Conservation (phyloP, 2,113 vertebrate genomes). For the Tonatia bakeri region DNA sequence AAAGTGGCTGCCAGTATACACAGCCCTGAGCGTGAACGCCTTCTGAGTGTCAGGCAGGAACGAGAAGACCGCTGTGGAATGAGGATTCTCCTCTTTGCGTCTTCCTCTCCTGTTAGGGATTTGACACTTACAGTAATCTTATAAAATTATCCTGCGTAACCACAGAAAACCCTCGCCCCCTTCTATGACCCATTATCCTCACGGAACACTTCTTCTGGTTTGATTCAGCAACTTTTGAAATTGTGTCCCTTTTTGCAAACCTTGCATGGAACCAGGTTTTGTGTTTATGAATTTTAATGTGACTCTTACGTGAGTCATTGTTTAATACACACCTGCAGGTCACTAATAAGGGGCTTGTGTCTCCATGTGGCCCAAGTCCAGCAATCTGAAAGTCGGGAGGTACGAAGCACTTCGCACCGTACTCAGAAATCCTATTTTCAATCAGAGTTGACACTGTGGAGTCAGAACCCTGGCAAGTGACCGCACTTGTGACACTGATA, state of each 20-base stretch:
- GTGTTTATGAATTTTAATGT: not conserved
- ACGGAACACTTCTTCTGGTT: not conserved
- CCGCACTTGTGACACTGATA: conserved; percentile 59
- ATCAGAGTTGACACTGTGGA: not conserved
- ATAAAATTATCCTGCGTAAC: not conserved
- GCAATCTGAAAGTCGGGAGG: conserved; percentile 52
- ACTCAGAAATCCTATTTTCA: conserved; percentile 34
- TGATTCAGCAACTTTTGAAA: not conserved
- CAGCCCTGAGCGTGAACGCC: not conserved
- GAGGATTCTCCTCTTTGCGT: not conserved
- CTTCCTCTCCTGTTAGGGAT: not conserved
- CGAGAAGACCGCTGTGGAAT: not conserved
- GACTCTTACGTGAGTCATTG: conserved; percentile 41
- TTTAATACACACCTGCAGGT: conserved; percentile 52
- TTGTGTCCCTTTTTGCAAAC: not conserved
- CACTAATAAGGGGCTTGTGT: conserved; percentile 36
- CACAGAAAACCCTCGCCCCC: not conserved
- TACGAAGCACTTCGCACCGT: conserved; percentile 58
- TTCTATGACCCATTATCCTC: not conserved
- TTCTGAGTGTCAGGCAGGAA: not conserved
- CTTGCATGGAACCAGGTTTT: not conserved
- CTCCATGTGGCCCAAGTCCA: conserved; percentile 48
- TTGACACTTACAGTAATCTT: not conserved
- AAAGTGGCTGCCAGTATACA: not conserved
- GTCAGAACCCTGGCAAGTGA: not conserved